These are phyloP conservation scores for Lepidocolaptes lacrymiger DNA, from an alignment of 2,797 vertebrate genomes.

Conservation along the genomic window DNA sequence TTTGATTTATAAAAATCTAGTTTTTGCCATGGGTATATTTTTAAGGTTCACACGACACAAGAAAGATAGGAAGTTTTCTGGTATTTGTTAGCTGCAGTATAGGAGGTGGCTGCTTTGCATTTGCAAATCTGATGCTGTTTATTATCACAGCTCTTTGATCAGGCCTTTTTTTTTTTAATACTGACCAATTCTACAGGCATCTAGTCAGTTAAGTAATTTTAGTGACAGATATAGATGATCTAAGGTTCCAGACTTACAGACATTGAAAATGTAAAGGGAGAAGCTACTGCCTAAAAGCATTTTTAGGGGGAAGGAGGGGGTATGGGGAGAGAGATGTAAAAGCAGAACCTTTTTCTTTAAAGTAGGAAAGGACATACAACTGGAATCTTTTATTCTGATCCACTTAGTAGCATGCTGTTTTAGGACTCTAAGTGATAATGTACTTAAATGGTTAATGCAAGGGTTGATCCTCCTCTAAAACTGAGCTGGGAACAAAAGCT, in stretches of 20 bases:
- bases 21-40: neutral
- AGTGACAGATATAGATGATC: neutral
- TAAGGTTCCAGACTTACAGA: neutral
- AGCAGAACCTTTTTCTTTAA: neutral
- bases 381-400: neutral
- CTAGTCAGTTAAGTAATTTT: neutral
- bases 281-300: neutral
- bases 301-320: rapidly evolving
- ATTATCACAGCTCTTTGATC: neutral
- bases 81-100: neutral
- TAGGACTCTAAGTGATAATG: constrained; percentile 3
- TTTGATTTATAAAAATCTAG: neutral
- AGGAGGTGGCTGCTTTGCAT: neutral
- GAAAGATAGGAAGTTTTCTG: neutral
- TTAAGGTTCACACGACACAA: neutral
- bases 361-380: neutral
- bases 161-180: neutral
- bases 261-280: neutral
- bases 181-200: neutral
- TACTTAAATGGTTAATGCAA: constrained; percentile 46
- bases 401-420: constrained; percentile 5
- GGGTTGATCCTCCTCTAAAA: constrained; percentile 45
- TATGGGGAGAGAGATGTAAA: rapidly evolving
- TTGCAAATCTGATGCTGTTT: neutral
- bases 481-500: constrained; percentile 28